phyloP scores from a whole-genome alignment of 2,113 vertebrate species.

The Mus pahari region DNA sequence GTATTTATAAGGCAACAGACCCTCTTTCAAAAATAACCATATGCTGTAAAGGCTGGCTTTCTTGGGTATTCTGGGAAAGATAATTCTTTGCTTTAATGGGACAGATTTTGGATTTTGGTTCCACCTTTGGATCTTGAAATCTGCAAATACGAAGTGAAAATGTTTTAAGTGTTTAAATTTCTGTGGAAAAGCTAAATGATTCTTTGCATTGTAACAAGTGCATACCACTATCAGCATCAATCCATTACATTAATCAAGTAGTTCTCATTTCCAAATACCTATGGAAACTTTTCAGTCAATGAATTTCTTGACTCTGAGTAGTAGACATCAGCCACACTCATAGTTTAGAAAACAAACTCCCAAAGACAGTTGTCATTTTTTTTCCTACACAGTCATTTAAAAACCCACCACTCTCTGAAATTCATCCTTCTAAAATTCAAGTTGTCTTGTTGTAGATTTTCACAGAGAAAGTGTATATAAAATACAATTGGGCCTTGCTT shows the following conservation, averaged over 20 bases:
- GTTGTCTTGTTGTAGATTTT: background rate
- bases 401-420: background rate
- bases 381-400: background rate
- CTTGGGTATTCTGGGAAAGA: background rate
- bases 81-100: background rate
- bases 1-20: background rate
- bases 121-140: background rate
- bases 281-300: background rate
- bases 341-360: background rate
- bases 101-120: background rate
- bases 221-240: background rate
- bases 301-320: background rate
- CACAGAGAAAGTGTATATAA: background rate
- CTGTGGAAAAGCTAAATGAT: background rate
- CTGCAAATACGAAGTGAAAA: background rate
- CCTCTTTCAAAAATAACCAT: background rate
- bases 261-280: background rate
- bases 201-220: background rate
- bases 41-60: background rate
- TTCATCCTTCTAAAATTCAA: background rate
- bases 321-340: background rate
- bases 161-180: background rate
- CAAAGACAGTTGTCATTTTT: background rate
- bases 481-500: background rate
- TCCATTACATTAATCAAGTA: background rate